Percentiles rank a stretch among this genome's conserved stretches.
phyloP scores from a whole-genome alignment of 92 coral and sea anemone genomes.

The Parazoanthus atlanticus region DNA sequence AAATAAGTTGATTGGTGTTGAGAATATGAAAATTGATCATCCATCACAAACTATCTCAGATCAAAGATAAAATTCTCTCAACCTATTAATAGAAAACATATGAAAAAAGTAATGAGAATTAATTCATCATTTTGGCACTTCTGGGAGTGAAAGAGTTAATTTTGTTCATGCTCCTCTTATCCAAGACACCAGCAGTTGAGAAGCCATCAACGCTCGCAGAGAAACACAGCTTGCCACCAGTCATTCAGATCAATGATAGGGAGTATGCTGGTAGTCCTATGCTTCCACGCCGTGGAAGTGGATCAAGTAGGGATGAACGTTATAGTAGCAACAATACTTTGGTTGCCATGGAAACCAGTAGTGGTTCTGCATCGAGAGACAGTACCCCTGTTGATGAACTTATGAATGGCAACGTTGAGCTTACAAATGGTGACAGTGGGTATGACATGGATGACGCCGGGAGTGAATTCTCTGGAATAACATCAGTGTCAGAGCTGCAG shows the following conservation, averaged over 20 bases:
- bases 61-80: too few species aligned
- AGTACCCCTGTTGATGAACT: constrained; percentile 7
- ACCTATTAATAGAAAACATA: too few species aligned
- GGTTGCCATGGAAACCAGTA: constrained; percentile 67
- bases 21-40: too few species aligned
- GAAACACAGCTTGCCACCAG: constrained; percentile 32
- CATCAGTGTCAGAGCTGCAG: constrained; percentile 56
- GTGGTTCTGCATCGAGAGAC: constrained; percentile 48
- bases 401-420: constrained; percentile 16
- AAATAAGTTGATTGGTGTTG: too few species aligned
- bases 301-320: constrained; percentile 58
- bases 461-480: constrained; percentile 62
- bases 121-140: too few species aligned
- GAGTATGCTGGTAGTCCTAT: constrained; percentile 50
- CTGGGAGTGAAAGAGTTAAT: too few species aligned
- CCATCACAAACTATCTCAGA: too few species aligned
- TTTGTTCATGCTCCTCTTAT: neutral
- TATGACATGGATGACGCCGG: constrained; percentile 76
- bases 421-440: constrained; percentile 68
- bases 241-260: constrained; percentile 61
- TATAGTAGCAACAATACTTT: constrained; percentile 73
- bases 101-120: too few species aligned
- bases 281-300: constrained; percentile 54
- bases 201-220: neutral
- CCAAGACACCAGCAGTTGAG: neutral